Percentiles rank a stretch among this genome's conserved stretches.
These are phyloP conservation scores for Drosophila algonquin DNA, from an alignment of 2,888 invertebrate genomes.

Conservation along the genomic window DNA sequence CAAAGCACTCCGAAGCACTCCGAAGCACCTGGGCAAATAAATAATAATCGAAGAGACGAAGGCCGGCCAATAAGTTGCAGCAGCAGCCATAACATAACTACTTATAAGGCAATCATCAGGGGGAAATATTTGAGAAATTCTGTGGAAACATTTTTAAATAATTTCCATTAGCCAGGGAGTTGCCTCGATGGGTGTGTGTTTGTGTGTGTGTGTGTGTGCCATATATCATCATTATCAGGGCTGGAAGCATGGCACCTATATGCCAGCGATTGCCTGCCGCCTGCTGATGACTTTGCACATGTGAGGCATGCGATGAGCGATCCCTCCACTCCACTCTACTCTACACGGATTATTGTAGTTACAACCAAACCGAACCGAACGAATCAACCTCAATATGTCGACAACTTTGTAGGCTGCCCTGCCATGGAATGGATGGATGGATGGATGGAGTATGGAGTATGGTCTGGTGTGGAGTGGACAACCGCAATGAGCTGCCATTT, in stretches of 20 bases:
- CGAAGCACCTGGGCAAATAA: conserved; percentile 49
- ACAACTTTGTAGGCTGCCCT: conserved; percentile 67
- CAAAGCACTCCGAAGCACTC: conserved; percentile 13
- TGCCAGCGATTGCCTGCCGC: conserved; percentile 48
- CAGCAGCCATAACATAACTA: conserved; percentile 38
- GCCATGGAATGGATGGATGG: no score
- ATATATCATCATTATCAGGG: conserved; percentile 76
- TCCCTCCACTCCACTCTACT: conserved; percentile 22
- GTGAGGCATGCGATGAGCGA: conserved; percentile 64
- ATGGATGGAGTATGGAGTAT: no score
- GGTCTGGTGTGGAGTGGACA: conserved; percentile 32
- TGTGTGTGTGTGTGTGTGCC: conserved; percentile 48
- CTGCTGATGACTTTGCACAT: conserved; percentile 75
- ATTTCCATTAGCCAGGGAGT: conserved; percentile 36
- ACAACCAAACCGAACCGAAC: conserved; percentile 54
- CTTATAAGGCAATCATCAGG: conserved; percentile 45
- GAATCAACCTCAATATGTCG: conserved; percentile 76
- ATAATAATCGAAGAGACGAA: conserved; percentile 34
- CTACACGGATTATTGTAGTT: conserved; percentile 60
- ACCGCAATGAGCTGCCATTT: conserved; percentile 67
- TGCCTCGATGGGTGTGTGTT: conserved; percentile 6
- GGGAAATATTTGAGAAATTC: conserved; percentile 60
- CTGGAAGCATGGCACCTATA: conserved; percentile 26
- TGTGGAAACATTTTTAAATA: conserved; percentile 54
- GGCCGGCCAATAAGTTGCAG: conserved; percentile 20